phyloP scores from a whole-genome alignment of 2,888 invertebrate genomes.

The Aphodius sticticus region DNA sequence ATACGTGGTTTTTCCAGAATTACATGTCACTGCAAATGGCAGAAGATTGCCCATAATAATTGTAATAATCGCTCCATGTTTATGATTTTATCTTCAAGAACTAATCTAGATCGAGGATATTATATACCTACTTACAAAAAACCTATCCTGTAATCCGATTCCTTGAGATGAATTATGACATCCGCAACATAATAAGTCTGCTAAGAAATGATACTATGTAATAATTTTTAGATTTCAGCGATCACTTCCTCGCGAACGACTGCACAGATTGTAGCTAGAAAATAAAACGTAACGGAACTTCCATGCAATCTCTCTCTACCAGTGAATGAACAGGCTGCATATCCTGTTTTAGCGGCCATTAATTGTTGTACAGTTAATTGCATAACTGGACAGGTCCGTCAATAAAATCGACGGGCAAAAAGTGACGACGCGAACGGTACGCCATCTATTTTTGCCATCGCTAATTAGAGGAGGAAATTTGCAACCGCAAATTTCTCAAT shows the following conservation, averaged over 20 bases:
- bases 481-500: neutral
- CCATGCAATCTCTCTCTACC: neutral
- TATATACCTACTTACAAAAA: neutral
- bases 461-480: neutral
- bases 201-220: neutral
- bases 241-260: neutral
- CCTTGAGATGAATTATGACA: neutral
- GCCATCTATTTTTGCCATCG: neutral
- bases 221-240: neutral
- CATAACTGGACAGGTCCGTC: slow-evolving; percentile 4
- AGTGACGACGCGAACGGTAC: slow-evolving; percentile 4
- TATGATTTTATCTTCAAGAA: neutral
- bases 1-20: neutral
- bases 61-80: neutral
- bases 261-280: neutral
- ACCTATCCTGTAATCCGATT: neutral
- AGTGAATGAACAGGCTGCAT: neutral
- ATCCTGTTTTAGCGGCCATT: neutral
- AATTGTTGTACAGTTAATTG: slow-evolving; percentile 4
- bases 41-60: neutral
- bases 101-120: neutral
- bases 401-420: neutral
- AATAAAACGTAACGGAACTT: slow-evolving; percentile 4
- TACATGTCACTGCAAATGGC: neutral
- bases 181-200: neutral